phyloP scores from a whole-genome alignment of 2,113 vertebrate genomes.

The Chamaea fasciata region DNA sequence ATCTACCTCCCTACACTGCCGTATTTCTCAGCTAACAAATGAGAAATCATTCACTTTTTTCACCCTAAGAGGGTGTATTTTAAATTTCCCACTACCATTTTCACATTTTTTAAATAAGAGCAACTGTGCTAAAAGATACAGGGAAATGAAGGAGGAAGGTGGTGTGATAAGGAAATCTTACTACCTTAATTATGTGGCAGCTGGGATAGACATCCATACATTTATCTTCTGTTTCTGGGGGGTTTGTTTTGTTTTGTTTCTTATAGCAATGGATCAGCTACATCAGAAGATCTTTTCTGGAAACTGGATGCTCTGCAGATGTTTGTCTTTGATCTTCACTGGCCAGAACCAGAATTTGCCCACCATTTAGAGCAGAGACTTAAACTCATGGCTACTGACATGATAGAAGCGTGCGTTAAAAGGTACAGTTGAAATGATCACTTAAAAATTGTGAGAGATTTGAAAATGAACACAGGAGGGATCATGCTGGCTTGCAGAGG shows the following conservation, averaged over 20 bases:
- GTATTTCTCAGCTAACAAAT: not conserved
- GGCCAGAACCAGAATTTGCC: constrained; percentile 96
- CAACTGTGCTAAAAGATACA: not conserved
- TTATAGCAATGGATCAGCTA: constrained; percentile 89
- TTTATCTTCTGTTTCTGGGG: constrained; percentile 39
- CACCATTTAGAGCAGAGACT: constrained; percentile 95
- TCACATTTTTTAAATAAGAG: not conserved
- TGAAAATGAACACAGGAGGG: not conserved
- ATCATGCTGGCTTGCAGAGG: not conserved
- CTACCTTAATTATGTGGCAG: not conserved
- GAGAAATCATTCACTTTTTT: not conserved
- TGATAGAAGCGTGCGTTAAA: constrained; percentile 98
- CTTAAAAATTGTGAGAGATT: not conserved
- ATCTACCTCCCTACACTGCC: not conserved
- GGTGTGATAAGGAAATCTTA: not conserved
- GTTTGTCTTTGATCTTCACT: constrained; percentile 93
- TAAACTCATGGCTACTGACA: constrained; percentile 97
- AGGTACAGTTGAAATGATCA: constrained; percentile 74
- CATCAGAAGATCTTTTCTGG: constrained; percentile 97
- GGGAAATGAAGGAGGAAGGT: not conserved
- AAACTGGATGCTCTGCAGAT: constrained; percentile 95
- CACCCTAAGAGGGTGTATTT: not conserved
- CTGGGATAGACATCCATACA: not conserved
- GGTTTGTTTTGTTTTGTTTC: constrained; percentile 17
- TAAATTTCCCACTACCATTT: not conserved